Percentiles rank a stretch among this genome's conserved stretches.
Conservation (phyloP, 2,888 invertebrate species). For the Drosophila nigritarsus region DNA sequence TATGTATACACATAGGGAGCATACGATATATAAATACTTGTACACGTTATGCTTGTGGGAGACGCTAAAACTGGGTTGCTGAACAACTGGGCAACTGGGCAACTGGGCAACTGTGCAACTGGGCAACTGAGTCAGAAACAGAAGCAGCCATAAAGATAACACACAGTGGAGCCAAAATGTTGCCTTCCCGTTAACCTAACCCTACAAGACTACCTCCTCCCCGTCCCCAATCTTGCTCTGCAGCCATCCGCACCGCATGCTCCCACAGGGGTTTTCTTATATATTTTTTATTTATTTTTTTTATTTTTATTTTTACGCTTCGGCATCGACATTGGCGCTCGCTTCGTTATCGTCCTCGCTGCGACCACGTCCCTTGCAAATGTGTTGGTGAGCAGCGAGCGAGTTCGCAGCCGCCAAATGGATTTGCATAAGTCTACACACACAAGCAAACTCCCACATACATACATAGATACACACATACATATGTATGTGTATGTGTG, state of each 20-base stretch:
- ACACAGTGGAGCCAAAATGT: conserved; percentile 51
- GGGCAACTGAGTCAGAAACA: conserved; percentile 34
- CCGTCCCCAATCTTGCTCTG: background rate
- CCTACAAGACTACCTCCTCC: background rate
- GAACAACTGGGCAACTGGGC: conserved; percentile 8
- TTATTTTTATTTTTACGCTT: conserved; percentile 61
- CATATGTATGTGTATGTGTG: conserved; percentile 42
- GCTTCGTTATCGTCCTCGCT: conserved; percentile 29
- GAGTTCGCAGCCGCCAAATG: conserved; percentile 65
- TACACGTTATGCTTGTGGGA: conserved; percentile 23
- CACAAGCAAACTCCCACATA: conserved; percentile 30
- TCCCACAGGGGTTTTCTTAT: conserved; percentile 52
- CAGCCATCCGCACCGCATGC: conserved; percentile 21
- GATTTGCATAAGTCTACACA: conserved; percentile 70
- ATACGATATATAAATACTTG: conserved; percentile 29
- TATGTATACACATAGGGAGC: background rate
- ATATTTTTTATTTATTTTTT: conserved; percentile 33
- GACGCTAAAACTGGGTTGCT: conserved; percentile 34
- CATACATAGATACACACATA: conserved; percentile 3
- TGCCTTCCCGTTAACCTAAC: conserved; percentile 4
- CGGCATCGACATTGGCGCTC: conserved; percentile 58
- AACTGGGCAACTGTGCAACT: conserved; percentile 21
- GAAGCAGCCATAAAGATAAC: conserved; percentile 66
- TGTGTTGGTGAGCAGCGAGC: conserved; percentile 34
- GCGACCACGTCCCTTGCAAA: conserved; percentile 30